phyloP scores from a whole-genome alignment of 2,797 vertebrate species.

The Avahi laniger region DNA sequence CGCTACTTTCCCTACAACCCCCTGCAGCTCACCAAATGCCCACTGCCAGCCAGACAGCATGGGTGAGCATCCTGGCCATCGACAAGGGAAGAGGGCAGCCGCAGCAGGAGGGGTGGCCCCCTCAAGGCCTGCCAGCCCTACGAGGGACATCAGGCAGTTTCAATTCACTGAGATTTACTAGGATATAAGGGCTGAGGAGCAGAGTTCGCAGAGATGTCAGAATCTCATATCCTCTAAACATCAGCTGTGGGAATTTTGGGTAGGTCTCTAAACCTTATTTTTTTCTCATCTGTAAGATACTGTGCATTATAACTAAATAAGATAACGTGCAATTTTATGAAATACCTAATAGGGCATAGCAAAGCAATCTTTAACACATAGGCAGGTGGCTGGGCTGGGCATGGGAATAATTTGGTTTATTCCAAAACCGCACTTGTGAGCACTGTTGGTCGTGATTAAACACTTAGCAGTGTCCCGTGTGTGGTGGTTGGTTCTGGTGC shows the following conservation, averaged over 20 bases:
- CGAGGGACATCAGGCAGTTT: neutral
- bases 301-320: neutral
- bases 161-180: neutral
- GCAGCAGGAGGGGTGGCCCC: neutral
- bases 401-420: neutral
- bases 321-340: neutral
- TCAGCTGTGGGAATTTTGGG: neutral
- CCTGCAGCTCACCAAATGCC: neutral
- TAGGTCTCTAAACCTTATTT: neutral
- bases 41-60: neutral
- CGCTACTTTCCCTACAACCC: neutral
- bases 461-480: accelerated
- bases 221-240: neutral
- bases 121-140: neutral
- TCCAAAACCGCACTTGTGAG: neutral
- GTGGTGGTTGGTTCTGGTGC: too few species aligned
- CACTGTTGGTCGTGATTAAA: neutral
- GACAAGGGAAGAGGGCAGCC: neutral
- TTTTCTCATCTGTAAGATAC: neutral
- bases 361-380: neutral
- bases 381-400: neutral
- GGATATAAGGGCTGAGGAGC: neutral
- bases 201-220: neutral
- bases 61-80: neutral
- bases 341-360: neutral